A percentile compares a stretch with the other conserved stretches of the same genome.
Evolutionary conservation across 2,797 vertebrate species (phyloP).

Genomic region (Pangasius djambal): DNA sequence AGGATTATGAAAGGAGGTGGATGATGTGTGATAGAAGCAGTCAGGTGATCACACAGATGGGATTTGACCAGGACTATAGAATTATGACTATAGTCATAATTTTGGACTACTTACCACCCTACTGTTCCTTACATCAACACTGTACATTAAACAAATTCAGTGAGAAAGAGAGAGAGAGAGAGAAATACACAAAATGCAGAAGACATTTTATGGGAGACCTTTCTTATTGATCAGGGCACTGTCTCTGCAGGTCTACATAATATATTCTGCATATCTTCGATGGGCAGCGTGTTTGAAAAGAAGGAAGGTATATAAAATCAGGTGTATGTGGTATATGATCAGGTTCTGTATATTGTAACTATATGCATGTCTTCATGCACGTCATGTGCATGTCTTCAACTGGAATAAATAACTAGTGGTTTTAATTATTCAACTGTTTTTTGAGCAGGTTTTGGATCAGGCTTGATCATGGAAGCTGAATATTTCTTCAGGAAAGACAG

Average conservation of each 20-base stretch:
- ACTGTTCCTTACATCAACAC: background rate
- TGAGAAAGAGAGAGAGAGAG: background rate
- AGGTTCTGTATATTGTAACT: background rate
- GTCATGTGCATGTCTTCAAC: background rate
- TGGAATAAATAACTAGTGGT: conserved; percentile 7
- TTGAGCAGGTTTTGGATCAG: background rate
- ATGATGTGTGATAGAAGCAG: conserved; percentile 43
- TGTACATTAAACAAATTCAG: background rate
- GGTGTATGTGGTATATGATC: background rate
- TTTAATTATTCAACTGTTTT: conserved; percentile 19
- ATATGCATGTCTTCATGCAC: background rate
- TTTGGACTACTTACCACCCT: background rate
- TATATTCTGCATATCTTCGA: background rate
- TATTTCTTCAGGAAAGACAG: background rate
- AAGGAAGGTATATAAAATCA: background rate
- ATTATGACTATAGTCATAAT: background rate
- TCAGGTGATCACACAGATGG: conserved; percentile 48
- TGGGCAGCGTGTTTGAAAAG: background rate
- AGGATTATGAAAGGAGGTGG: conserved; percentile 65
- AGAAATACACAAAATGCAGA: background rate
- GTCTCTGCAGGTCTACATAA: background rate
- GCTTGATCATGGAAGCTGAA: background rate
- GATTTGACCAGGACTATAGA: conserved; percentile 21
- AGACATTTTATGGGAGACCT: background rate
- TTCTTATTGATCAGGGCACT: background rate